Base-by-base conservation (phyloP, 2,113 vertebrate genomes). In the Neolamprologus fasciatus region DNA sequence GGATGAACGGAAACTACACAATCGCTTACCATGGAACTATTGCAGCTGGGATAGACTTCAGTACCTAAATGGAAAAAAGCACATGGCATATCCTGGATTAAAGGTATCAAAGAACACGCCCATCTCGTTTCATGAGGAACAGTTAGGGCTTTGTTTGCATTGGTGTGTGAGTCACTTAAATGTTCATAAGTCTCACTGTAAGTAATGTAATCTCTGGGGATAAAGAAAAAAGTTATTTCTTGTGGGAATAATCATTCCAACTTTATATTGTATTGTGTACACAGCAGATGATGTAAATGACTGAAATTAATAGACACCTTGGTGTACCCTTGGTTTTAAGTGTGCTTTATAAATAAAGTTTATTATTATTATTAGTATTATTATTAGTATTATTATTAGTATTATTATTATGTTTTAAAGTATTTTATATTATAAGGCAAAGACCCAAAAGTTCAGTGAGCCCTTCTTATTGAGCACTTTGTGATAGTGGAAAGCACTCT, bases 361-460 rank as follows among this genome's bases (percentile, higher is more conserved):
- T 21, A 54, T 54, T 12, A 54, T 53, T 53, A 21, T 23, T 23
- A 23, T 23, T n/a, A n/a, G n/a, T n/a, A n/a, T 1, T 51, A 9
- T 1, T 51, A 2, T 0, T 19, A 8, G 4, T 50, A 19, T 8
- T 8, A 19, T 1, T 9, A 17, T 1, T 50, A 9, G 1, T 50
- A 51, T 1, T 51, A 19, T 3, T 51, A 3, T 12, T 23, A 23
- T 55, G 21, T 23, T 23, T 71, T 9, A 14, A 42, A 71, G 37
- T 42, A 23, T 23, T 23, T 42, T 71, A 40, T 40, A 21, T 14
- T 68, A 8, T 40, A 42, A 23, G 66, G 1, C 5, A 9, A 37
- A 42, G 2, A 42, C 12, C 35, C 35, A 23, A 42, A 40, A 71
- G 33, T 21, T 40, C 4, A 13, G 33, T 68, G 33, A 66, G 19